These are phyloP conservation scores for Actenoides lindsayi DNA, from an alignment of 2,113 vertebrate genomes.

Conservation along the genomic window DNA sequence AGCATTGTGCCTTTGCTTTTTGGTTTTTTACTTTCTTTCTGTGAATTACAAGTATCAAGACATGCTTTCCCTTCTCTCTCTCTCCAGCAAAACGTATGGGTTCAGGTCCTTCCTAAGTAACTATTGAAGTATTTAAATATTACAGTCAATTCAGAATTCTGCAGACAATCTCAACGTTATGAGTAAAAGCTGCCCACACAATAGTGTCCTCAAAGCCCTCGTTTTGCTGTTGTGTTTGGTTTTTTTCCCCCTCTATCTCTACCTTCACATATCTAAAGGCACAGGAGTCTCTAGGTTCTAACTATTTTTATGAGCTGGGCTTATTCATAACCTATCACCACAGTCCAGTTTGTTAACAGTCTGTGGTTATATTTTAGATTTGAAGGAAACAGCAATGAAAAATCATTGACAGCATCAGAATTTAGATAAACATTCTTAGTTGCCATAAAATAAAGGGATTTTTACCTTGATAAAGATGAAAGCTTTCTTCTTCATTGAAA, in stretches of 20 bases:
- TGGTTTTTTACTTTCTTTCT: background rate
- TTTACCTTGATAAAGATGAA: background rate
- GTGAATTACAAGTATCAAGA: background rate
- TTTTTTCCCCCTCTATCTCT: background rate
- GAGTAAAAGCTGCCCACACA: background rate
- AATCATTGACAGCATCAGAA: background rate
- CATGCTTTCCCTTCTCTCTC: background rate
- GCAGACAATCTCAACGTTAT: background rate
- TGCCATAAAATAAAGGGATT: background rate
- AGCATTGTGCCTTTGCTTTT: background rate
- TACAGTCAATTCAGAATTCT: background rate
- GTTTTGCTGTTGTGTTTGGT: background rate
- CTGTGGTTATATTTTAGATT: background rate
- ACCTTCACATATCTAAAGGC: background rate
- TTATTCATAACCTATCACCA: background rate
- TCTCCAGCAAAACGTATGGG: background rate
- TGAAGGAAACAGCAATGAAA: background rate
- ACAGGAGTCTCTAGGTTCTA: background rate
- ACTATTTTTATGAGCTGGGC: background rate
- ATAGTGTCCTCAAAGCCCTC: background rate
- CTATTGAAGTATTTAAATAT: background rate
- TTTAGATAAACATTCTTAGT: background rate
- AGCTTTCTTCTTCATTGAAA: background rate
- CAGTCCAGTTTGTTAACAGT: background rate
- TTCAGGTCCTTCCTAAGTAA: background rate